These are phyloP conservation scores for Sturnira hondurensis DNA, from an alignment of 2,113 vertebrate genomes.

Conservation along the genomic window DNA sequence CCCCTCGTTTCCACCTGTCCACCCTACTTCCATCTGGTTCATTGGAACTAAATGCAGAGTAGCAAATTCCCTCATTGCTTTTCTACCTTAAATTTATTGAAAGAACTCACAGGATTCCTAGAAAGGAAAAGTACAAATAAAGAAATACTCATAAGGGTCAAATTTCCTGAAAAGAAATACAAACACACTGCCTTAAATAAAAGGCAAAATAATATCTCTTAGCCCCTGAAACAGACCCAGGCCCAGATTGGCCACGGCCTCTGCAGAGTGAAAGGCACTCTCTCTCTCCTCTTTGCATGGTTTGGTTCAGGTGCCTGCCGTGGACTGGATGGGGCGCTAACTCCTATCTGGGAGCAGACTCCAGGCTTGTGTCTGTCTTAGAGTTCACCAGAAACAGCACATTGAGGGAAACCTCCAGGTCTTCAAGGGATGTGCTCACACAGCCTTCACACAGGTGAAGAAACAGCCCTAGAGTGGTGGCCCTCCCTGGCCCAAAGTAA, in stretches of 20 bases:
- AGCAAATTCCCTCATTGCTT: not conserved
- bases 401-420: not conserved
- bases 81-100: not conserved
- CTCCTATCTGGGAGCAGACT: not conserved
- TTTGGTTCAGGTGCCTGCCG: not conserved
- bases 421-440: not conserved
- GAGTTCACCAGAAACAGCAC: not conserved
- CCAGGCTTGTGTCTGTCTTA: not conserved
- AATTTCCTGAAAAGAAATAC: not conserved
- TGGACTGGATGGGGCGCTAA: not conserved
- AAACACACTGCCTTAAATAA: not conserved
- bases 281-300: not conserved
- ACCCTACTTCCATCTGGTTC: not conserved
- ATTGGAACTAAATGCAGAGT: not conserved
- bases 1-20: not conserved
- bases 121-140: slow-evolving; percentile 27
- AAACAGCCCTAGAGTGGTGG: not conserved
- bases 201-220: slow-evolving; percentile 14
- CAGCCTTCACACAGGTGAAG: not conserved
- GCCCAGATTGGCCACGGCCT: not conserved
- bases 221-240: not conserved
- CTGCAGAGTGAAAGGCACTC: not conserved
- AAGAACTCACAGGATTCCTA: not conserved
- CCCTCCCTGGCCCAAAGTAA: not conserved
- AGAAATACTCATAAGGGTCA: not conserved